Evolutionary conservation across 2,113 vertebrate genomes (phyloP), one percentile per base, ranked within the genome.

Genomic region (Takifugu bimaculatus): DNA sequence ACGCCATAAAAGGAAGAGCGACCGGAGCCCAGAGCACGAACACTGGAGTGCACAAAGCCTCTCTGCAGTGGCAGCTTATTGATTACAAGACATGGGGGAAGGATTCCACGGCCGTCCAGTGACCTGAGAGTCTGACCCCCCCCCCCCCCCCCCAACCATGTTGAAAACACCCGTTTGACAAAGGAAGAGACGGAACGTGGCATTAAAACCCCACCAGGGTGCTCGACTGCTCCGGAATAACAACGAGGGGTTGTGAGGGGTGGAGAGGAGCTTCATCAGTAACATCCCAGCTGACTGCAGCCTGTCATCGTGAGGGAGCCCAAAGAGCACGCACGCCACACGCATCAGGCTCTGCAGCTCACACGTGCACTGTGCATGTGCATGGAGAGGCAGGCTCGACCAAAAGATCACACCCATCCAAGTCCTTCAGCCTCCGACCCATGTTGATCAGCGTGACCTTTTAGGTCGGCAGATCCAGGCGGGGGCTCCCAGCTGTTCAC

Each of bases 11-110:
- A 62, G 26, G 27, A 5, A 57, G 47, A 76, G 72, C 74, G 20
- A 60, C 66, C 15, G 20, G 20, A 13, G 45, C 47, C 50, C 42
- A 56, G 74, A 43, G 28, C 75, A 75, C 65, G 70, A 80, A 68
- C 50, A 54, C 58, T 60, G 58, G 78, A 42, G 72, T 72, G 68
- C 75, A 76, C 69, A 72, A 64, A 74, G 74, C 74, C 74, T 43
- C 72, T 81, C 79, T 78, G 75, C 84, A 87, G 83, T 80, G 79
- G 87, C 75, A 74, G 75, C 61, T 79, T 86, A 87, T 89, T 84
- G 88, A 88, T 88, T 68, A 68, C n/a, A 50, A 60, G 15, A 50
- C 20, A 26, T 20, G 9, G 49, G 11, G 2, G n/a, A 50, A 15
- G 49, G 49, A 50, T 50, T 50, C 14, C 15, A 11, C 26, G 49